Conservation (phyloP, 2,113 vertebrate species). For the Columbina picui region DNA sequence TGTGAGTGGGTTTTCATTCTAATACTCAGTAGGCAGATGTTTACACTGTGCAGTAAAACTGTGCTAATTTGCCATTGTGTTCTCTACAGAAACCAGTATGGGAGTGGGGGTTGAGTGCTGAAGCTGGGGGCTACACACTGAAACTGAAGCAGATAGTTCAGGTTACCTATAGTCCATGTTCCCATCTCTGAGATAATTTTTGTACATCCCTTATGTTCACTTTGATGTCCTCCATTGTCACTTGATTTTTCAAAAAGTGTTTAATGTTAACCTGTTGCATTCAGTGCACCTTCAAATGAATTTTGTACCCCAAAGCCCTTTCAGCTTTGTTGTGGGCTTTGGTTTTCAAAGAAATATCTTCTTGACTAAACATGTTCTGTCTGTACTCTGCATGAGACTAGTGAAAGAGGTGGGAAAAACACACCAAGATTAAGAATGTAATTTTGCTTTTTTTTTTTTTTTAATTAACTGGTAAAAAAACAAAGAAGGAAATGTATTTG, state of each 20-base stretch:
- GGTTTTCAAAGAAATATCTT: neutral
- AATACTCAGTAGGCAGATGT: neutral
- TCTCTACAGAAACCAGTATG: neutral
- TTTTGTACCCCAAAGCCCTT: neutral
- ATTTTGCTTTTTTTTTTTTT: neutral
- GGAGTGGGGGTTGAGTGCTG: neutral
- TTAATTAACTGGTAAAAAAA: conserved; percentile 41
- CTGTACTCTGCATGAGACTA: neutral
- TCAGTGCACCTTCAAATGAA: neutral
- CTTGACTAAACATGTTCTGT: neutral
- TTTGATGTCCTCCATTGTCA: neutral
- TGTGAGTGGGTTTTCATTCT: neutral
- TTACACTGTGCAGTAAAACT: neutral
- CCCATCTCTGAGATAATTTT: neutral
- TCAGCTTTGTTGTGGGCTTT: neutral
- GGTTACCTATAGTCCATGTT: neutral
- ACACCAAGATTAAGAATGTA: neutral
- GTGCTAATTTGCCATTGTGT: neutral
- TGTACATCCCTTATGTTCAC: neutral
- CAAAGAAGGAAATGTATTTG: neutral
- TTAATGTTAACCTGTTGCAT: neutral
- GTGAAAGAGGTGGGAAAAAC: neutral
- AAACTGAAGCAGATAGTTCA: neutral
- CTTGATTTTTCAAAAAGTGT: neutral
- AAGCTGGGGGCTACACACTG: neutral